These are phyloP conservation scores for Drosophila merina DNA, from an alignment of 2,888 invertebrate species.

Conservation along the genomic window DNA sequence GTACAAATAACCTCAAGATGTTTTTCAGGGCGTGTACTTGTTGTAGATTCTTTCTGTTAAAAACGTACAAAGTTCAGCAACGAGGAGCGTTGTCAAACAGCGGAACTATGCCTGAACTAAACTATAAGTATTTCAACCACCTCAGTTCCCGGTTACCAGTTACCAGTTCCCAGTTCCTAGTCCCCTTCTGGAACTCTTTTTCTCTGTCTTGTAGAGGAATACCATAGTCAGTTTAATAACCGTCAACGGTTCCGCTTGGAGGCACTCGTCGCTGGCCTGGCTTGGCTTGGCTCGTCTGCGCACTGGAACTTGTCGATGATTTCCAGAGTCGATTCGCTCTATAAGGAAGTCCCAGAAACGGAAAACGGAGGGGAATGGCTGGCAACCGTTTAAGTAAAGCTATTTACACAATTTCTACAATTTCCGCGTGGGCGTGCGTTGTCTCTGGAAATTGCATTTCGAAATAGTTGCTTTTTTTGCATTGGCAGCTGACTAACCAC, in stretches of 20 bases:
- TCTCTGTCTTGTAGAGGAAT: conserved; percentile 31
- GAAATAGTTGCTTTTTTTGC: conserved; percentile 35
- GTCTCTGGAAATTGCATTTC: conserved; percentile 48
- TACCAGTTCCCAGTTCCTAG: not conserved
- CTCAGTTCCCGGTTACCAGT: not conserved
- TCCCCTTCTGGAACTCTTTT: not conserved
- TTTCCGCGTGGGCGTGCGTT: conserved; percentile 45
- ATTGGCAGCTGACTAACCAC: conserved; percentile 31
- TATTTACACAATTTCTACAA: conserved; percentile 32
- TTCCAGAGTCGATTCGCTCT: conserved; percentile 16
- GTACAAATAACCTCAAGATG: conserved; percentile 59
- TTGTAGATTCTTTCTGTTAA: conserved; percentile 3
- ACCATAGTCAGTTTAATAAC: conserved; percentile 69
- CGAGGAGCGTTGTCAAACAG: conserved; percentile 49
- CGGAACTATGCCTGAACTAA: conserved; percentile 77
- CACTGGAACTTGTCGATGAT: conserved; percentile 36
- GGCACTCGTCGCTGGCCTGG: conserved; percentile 52
- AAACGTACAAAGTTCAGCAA: conserved; percentile 11
- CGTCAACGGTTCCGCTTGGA: conserved; percentile 76
- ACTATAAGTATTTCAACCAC: conserved; percentile 17
- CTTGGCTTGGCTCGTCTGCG: conserved; percentile 4
- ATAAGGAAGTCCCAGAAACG: conserved; percentile 3
- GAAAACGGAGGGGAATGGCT: not conserved
- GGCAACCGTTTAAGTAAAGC: conserved; percentile 36
- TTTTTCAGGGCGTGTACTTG: conserved; percentile 41